Evolutionary conservation across 2,113 vertebrate species (phyloP), one percentile per base, ranked within the genome.

Genomic region (Plecotus auritus): DNA sequence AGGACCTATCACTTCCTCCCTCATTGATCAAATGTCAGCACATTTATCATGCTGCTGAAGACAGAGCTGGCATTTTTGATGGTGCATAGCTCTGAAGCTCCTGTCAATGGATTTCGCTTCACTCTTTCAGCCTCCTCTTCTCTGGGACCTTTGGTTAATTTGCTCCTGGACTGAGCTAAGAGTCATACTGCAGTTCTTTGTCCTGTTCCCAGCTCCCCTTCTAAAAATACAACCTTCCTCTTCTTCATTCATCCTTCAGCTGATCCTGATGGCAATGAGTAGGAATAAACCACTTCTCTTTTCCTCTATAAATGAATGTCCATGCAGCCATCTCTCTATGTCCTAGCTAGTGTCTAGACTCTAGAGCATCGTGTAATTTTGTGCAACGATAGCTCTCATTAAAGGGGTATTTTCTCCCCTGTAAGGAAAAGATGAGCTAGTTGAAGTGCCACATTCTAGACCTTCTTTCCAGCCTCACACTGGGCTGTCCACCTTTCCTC

Each of bases 11-110:
- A 12, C 69, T 97, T 76, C 26, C 23, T 67, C 26, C 17, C 32
- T 95, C 51, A 35, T 35, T 86, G 69, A 96, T 89, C 92, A 95
- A 89, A 92, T 93, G 94, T 91, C 90, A 94, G n/a, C 49, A 61
- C 74, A 81, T 64, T 81, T 66, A 95, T 81, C 40, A 51, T 28
- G 26, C 16, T 12, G 45, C 88, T 92, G 64, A 35, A 96, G 96
- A 91, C 67, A 95, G 59, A 40, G 30, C 54, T 51, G 83, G 90
- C 69, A 51, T 77, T 91, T 91, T 64, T 67, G 61, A 81, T 1
- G 0, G 9, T 5, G 10, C 0, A 0, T 2, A 7, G 8, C 72
- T 90, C 84, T 26, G 35, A 72, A 59, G n/a, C 45, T 64, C 73
- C 78, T 92, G 84, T 91, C 92, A 77, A 40, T n/a, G 51, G 14